Conservation (phyloP, 2,797 vertebrate species). For the Betta splendens region DNA sequence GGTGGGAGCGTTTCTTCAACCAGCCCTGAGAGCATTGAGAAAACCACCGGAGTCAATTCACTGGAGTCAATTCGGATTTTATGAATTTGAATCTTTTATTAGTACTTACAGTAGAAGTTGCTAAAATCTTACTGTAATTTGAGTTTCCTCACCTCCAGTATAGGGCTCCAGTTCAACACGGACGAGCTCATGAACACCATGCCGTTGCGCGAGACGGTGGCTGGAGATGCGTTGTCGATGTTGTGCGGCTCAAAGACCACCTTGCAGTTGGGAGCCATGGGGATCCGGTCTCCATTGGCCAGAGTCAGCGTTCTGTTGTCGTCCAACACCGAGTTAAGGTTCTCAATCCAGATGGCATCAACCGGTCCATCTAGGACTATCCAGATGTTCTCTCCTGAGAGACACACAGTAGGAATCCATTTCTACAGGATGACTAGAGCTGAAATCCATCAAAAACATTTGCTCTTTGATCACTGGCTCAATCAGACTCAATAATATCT, state of each 20-base stretch:
- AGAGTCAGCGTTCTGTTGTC: slow-evolving; percentile 96
- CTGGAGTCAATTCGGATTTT: background rate
- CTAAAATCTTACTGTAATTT: too few relatives aligned
- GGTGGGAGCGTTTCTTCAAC: slow-evolving; percentile 84
- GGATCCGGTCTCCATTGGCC: slow-evolving; percentile 95
- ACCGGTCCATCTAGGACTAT: slow-evolving; percentile 97
- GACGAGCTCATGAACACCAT: slow-evolving; percentile 99
- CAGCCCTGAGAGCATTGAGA: slow-evolving; percentile 82
- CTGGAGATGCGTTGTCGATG: slow-evolving; percentile 97
- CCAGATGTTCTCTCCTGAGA: slow-evolving; percentile 94
- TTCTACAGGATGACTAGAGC: too few relatives aligned
- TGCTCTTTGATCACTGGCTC: too few relatives aligned
- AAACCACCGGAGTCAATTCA: too few relatives aligned
- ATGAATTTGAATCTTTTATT: background rate
- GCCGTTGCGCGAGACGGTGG: slow-evolving; percentile 96
- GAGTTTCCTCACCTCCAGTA: slow-evolving; percentile 88
- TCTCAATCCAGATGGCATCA: slow-evolving; percentile 99
- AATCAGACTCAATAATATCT: too few relatives aligned
- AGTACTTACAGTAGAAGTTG: too few relatives aligned
- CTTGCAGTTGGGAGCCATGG: slow-evolving; percentile 97
- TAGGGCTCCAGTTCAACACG: slow-evolving; percentile 91
- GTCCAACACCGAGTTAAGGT: slow-evolving; percentile 96
- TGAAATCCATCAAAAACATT: too few relatives aligned
- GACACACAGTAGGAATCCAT: background rate
- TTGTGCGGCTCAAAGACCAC: slow-evolving; percentile 96